Evolutionary conservation across 2,113 vertebrate species (phyloP).

Genomic region (Poecile atricapillus): DNA sequence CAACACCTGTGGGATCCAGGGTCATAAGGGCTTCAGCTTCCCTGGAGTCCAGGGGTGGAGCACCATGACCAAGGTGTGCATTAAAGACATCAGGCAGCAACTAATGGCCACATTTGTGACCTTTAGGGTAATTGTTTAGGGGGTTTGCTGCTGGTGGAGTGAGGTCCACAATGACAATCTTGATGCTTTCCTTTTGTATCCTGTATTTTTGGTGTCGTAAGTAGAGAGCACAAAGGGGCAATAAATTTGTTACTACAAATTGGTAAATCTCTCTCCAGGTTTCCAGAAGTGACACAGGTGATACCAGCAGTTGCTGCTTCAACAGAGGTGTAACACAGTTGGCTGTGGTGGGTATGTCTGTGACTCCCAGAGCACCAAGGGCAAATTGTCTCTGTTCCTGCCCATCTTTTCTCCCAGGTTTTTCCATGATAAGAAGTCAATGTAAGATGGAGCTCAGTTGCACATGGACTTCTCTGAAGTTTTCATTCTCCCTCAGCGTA

Average conservation of each 20-base stretch:
- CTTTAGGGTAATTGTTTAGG: not conserved
- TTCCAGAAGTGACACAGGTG: not conserved
- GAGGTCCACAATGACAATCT: not conserved
- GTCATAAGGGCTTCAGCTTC: fast-evolving
- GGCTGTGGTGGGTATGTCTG: not conserved
- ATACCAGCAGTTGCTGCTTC: not conserved
- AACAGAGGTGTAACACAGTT: fast-evolving
- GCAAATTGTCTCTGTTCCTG: not conserved
- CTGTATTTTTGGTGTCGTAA: not conserved
- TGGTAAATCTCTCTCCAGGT: not conserved
- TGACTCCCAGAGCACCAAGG: not conserved
- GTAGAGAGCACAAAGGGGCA: fast-evolving
- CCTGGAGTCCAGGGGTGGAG: not conserved
- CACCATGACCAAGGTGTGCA: not conserved
- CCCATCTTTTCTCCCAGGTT: not conserved
- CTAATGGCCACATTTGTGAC: not conserved
- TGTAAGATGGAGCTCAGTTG: not conserved
- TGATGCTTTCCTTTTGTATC: not conserved
- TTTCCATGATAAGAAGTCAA: not conserved
- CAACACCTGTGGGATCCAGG: too few relatives aligned
- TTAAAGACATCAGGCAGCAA: not conserved
- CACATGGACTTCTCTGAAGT: not conserved
- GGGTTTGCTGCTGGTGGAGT: not conserved
- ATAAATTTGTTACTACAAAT: not conserved
- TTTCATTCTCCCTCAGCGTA: not conserved